A percentile compares a stretch with the other conserved stretches of the same genome.
These are phyloP conservation scores for Ciconia nigra DNA, from an alignment of 2,797 vertebrate genomes.

Conservation along the genomic window DNA sequence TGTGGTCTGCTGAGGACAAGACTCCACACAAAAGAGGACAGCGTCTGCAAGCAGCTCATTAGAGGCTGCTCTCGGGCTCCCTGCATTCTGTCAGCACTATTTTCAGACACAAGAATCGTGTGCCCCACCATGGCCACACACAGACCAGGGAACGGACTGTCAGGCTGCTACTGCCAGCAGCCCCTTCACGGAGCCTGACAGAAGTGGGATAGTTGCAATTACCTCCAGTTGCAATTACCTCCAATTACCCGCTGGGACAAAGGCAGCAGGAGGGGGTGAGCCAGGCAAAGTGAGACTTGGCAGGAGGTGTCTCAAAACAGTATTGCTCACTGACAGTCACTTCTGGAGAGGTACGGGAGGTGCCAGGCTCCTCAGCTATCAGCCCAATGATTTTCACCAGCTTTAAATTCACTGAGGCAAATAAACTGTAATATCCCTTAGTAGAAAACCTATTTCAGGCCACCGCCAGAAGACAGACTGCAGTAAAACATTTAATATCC, in stretches of 20 bases:
- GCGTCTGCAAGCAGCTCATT: background rate
- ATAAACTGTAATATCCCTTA: background rate
- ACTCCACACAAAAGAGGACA: background rate
- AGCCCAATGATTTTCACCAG: background rate
- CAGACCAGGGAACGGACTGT: accelerated
- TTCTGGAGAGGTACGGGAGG: background rate
- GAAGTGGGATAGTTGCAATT: background rate
- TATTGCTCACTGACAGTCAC: background rate
- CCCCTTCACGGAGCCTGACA: background rate
- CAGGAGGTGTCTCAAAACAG: background rate
- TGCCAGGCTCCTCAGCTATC: background rate
- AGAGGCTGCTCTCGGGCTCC: background rate
- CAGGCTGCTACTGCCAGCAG: background rate
- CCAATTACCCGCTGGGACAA: background rate
- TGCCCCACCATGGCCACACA: background rate
- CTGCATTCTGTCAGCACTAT: background rate
- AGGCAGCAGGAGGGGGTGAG: background rate
- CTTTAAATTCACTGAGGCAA: background rate
- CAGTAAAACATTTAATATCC: background rate
- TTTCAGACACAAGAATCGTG: background rate
- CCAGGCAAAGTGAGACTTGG: background rate
- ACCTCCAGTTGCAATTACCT: background rate
- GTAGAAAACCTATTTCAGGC: background rate
- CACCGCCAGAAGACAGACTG: background rate
- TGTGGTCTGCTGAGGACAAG: background rate